These are phyloP conservation scores for Stichodactyla helianthus DNA, from an alignment of 64 coral and sea anemone genomes.

Conservation along the genomic window DNA sequence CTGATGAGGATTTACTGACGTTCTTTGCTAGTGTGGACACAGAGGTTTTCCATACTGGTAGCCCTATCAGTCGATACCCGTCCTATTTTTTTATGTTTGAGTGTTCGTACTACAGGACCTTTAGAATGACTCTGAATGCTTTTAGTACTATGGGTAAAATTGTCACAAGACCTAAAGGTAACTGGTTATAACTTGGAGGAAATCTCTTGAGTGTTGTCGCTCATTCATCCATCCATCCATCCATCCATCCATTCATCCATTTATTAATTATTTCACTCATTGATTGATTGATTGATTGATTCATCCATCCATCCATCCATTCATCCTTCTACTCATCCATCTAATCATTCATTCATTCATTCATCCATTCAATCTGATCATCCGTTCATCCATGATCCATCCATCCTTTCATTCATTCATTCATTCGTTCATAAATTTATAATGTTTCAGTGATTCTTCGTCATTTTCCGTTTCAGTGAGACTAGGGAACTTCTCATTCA, in stretches of 20 bases:
- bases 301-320: too few relatives aligned
- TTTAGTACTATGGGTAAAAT: constrained; percentile 46
- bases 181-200: too few relatives aligned
- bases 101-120: constrained; percentile 70
- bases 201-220: neutral
- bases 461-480: constrained; percentile 18
- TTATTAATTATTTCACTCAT: too few relatives aligned
- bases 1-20: constrained; percentile 33
- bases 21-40: constrained; percentile 64
- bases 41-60: constrained; percentile 34
- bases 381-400: neutral
- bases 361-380: neutral
- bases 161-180: constrained; percentile 44
- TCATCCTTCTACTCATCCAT: neutral
- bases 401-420: neutral
- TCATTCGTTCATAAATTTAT: neutral
- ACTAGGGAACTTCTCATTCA: constrained; percentile 61
- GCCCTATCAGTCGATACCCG: constrained; percentile 42
- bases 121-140: constrained; percentile 39
- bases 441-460: neutral
- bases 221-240: neutral
- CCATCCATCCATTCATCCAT: neutral
- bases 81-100: constrained; percentile 51
- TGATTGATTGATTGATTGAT: too few relatives aligned
- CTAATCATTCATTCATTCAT: neutral